Evolutionary conservation across 2,113 vertebrate genomes (phyloP).

Genomic region (Pollimyrus isidori): DNA sequence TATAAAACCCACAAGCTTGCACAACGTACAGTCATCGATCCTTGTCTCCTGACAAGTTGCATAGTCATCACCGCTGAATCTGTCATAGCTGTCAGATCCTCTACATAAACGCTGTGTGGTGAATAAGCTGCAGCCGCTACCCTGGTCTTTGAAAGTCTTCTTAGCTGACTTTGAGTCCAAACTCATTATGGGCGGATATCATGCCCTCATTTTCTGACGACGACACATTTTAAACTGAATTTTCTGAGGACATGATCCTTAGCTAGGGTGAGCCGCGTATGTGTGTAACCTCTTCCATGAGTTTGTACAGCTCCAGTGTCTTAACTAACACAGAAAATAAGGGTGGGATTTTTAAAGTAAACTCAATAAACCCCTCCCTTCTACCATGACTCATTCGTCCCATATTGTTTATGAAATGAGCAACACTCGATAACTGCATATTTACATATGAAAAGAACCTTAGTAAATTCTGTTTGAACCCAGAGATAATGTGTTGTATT

Average conservation of each 20-base stretch:
- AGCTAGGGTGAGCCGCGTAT: neutral
- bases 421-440: neutral
- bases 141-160: constrained; percentile 1
- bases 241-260: neutral
- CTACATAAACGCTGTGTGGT: neutral
- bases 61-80: constrained; percentile 1
- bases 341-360: neutral
- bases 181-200: neutral
- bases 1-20: neutral
- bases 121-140: neutral
- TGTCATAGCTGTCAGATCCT: constrained; percentile 1
- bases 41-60: neutral
- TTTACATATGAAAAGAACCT: neutral
- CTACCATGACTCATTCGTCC: neutral
- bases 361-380: neutral
- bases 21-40: neutral
- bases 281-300: neutral
- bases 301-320: neutral
- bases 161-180: neutral
- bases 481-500: neutral
- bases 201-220: neutral
- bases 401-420: neutral
- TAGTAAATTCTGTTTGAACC: neutral
- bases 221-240: neutral
- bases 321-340: neutral